Evolutionary conservation across 1,140 invertebrate species (phyloP).

Genomic region (Lepidurus couesii): DNA sequence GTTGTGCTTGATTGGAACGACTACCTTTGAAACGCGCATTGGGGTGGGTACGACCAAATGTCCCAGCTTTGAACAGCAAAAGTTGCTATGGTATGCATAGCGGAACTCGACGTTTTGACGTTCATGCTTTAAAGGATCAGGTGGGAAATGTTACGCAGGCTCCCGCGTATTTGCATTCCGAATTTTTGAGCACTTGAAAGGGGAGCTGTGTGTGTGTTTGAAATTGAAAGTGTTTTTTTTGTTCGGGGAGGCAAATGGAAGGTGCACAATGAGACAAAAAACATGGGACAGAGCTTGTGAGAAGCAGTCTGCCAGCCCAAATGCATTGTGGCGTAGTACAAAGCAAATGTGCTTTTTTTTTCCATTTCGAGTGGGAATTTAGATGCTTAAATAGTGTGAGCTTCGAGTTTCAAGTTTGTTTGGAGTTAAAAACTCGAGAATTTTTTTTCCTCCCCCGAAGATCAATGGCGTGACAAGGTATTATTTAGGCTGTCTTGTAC

Average conservation of each 20-base stretch:
- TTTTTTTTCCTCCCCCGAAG: neutral
- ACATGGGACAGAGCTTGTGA: neutral
- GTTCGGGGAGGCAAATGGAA: neutral
- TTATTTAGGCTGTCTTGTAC: neutral
- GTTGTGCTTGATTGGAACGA: too few species aligned
- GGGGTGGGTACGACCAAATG: too few species aligned
- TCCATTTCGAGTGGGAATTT: neutral
- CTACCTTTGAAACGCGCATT: too few species aligned
- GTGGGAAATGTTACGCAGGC: neutral
- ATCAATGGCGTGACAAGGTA: neutral
- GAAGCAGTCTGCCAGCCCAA: neutral
- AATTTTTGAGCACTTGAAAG: neutral
- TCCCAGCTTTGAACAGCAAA: too few species aligned
- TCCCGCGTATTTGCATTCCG: neutral
- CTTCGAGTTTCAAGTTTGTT: neutral
- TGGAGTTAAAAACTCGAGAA: neutral
- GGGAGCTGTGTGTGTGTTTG: neutral
- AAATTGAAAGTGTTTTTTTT: neutral
- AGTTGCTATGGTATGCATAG: too few species aligned
- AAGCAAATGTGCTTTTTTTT: constrained; percentile 5
- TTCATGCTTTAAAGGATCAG: neutral
- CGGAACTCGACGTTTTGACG: neutral
- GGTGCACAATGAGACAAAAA: neutral
- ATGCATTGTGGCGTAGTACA: constrained; percentile 21
- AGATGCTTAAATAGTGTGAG: neutral